Evolutionary conservation across 2,888 invertebrate genomes (phyloP).

Genomic region (Clivina fossor): DNA sequence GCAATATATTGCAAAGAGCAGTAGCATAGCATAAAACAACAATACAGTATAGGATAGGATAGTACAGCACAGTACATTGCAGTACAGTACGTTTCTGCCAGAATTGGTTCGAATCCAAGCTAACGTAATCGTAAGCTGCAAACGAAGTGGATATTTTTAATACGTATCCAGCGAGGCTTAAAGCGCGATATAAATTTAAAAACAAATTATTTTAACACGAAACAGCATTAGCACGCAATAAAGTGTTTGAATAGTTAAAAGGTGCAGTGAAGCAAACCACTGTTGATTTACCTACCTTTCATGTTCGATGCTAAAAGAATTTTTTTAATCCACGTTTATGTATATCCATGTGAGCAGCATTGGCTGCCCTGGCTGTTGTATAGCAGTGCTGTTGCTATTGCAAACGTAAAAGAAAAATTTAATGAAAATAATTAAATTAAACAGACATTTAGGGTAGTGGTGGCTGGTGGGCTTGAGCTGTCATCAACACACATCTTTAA

Average conservation of each 20-base stretch:
- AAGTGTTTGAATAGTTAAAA: conserved; percentile 25
- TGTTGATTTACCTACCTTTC: conserved; percentile 15
- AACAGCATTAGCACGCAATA: conserved; percentile 20
- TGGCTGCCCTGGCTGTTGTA: conserved; percentile 2
- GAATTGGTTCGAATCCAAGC: not conserved
- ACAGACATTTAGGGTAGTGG: conserved; percentile 22
- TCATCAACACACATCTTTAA: conserved; percentile 23
- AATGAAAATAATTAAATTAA: conserved; percentile 29
- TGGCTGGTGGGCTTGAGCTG: too few relatives aligned
- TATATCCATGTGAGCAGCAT: conserved; percentile 12
- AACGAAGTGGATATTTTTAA: conserved; percentile 10
- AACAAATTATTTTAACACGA: conserved; percentile 24
- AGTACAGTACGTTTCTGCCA: not conserved
- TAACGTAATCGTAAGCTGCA: not conserved
- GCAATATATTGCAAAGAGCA: not conserved
- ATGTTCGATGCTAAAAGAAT: conserved; percentile 15
- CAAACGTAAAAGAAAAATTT: conserved; percentile 23
- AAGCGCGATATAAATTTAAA: conserved; percentile 19
- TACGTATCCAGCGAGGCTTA: conserved; percentile 10
- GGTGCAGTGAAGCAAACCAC: conserved; percentile 11
- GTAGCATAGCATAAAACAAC: not conserved
- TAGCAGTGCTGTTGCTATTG: not conserved
- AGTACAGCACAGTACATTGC: too few relatives aligned
- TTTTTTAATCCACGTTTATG: conserved; percentile 16
- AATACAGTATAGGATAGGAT: not conserved